Percentiles rank a stretch among this genome's conserved stretches.
phyloP scores from a whole-genome alignment of 2,113 vertebrate genomes.

The Apodemus speciosus region DNA sequence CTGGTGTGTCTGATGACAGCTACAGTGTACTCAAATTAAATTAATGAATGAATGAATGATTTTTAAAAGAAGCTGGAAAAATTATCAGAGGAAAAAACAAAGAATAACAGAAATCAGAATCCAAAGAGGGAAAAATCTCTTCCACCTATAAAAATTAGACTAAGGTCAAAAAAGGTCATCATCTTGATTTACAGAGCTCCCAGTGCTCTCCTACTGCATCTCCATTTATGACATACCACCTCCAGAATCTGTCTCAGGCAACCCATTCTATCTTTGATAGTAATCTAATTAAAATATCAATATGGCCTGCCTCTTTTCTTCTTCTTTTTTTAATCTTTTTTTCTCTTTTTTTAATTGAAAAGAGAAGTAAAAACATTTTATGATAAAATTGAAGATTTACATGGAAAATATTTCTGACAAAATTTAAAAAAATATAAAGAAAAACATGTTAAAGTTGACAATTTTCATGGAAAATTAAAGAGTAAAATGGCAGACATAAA shows the following conservation, averaged over 20 bases:
- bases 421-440: too few relatives aligned
- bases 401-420: too few relatives aligned
- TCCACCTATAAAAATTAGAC: constrained; percentile 1
- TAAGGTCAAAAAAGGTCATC: not conserved
- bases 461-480: too few relatives aligned
- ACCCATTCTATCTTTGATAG: not conserved
- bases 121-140: not conserved
- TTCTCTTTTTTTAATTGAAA: too few relatives aligned
- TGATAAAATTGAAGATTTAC: too few relatives aligned
- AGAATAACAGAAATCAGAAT: constrained; percentile 30
- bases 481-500: too few relatives aligned
- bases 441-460: too few relatives aligned
- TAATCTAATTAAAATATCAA: constrained; percentile 6
- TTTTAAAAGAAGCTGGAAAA: not conserved
- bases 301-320: not conserved
- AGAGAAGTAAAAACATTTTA: too few relatives aligned
- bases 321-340: not conserved
- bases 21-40: too few relatives aligned
- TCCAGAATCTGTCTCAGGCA: not conserved
- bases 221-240: not conserved
- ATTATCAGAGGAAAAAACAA: constrained; percentile 34
- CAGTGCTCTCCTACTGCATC: not conserved
- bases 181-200: not conserved
- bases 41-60: too few relatives aligned
- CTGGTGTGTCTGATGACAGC: too few relatives aligned